Evolutionary conservation across 1,140 invertebrate genomes (phyloP).

Genomic region (Hirudo medicinalis): DNA sequence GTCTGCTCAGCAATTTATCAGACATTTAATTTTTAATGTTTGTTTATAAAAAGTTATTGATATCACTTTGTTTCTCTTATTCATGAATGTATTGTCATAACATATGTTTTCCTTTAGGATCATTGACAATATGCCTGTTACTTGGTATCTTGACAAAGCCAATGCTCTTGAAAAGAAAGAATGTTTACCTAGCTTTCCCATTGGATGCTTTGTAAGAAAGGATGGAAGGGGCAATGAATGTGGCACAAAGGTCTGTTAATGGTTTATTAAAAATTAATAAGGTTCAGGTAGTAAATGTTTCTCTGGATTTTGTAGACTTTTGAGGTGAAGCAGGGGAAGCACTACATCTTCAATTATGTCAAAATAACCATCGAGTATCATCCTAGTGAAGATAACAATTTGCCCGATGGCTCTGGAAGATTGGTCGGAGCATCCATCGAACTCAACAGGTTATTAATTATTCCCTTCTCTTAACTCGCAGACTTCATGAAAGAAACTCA

Average conservation of each 20-base stretch:
- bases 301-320: not conserved
- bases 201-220: constrained; percentile 76
- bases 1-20: too few relatives aligned
- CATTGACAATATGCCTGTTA: constrained; percentile 79
- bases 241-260: not conserved
- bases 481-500: too few relatives aligned
- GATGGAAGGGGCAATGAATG: constrained; percentile 44
- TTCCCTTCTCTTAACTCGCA: too few relatives aligned
- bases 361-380: constrained; percentile 85
- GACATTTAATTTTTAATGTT: too few relatives aligned
- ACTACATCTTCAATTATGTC: constrained; percentile 92
- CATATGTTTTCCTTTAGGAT: constrained; percentile 38
- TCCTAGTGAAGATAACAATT: constrained; percentile 53
- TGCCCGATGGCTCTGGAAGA: constrained; percentile 60
- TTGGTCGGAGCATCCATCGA: constrained; percentile 51
- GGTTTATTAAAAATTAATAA: not conserved
- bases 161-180: constrained; percentile 60
- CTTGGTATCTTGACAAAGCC: constrained; percentile 80
- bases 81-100: constrained; percentile 24
- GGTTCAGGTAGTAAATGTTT: not conserved
- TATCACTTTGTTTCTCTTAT: too few relatives aligned
- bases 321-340: constrained; percentile 50
- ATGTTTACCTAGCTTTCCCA: constrained; percentile 88
- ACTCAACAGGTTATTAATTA: constrained; percentile 15
- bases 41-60: too few relatives aligned